Percentiles rank a stretch among this genome's conserved stretches.
Evolutionary conservation across 1,140 invertebrate species (phyloP).

Genomic region (Melanaphis sacchari): DNA sequence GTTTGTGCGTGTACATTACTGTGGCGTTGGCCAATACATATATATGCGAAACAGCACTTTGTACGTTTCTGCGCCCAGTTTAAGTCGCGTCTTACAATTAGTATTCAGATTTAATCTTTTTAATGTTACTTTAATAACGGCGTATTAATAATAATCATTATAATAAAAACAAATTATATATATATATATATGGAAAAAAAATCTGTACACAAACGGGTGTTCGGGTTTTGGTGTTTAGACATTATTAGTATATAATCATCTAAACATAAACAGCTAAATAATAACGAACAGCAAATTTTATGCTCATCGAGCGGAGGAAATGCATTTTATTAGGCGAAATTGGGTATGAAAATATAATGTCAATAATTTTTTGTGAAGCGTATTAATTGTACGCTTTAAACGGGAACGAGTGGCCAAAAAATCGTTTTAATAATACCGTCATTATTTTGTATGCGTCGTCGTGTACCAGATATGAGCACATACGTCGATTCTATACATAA

Average conservation of each 20-base stretch:
- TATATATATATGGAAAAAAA: not conserved
- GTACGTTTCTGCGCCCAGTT: conserved; percentile 25
- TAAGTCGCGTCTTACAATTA: not conserved
- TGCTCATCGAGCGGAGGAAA: not conserved
- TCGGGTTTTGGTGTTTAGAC: not conserved
- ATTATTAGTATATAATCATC: not conserved
- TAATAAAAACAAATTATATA: conserved; percentile 13
- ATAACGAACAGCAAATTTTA: not conserved
- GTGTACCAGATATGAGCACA: not conserved
- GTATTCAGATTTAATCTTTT: not conserved
- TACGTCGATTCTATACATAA: too few species aligned
- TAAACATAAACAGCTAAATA: not conserved
- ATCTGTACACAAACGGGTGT: not conserved
- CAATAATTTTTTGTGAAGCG: not conserved
- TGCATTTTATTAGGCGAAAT: not conserved
- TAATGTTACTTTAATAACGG: not conserved
- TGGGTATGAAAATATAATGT: not conserved
- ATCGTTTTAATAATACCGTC: not conserved
- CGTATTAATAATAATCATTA: conserved; percentile 9
- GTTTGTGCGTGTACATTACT: conserved; percentile 2
- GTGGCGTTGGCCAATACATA: not conserved
- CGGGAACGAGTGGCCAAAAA: not conserved
- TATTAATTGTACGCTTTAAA: not conserved
- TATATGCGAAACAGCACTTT: not conserved
- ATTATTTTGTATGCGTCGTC: not conserved